A percentile compares a stretch with the other conserved stretches of the same genome.
Conservation (phyloP, 2,888 invertebrate genomes). For the Agrilus mali region DNA sequence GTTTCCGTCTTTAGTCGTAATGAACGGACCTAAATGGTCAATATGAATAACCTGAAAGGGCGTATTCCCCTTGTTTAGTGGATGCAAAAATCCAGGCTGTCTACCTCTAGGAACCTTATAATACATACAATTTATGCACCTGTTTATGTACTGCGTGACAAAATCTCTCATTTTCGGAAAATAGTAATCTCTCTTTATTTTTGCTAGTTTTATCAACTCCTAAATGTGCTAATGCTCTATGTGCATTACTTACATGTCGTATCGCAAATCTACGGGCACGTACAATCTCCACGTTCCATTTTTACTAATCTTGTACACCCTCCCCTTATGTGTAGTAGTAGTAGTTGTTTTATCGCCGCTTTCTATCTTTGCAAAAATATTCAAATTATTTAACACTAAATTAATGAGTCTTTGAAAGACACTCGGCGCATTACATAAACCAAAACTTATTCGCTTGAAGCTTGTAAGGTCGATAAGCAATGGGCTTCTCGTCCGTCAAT, state of each 20-base stretch:
- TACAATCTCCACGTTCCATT: too few relatives aligned
- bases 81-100: conserved; percentile 16
- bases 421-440: conserved; percentile 19
- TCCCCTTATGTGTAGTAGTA: too few relatives aligned
- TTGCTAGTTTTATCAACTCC: conserved; percentile 12
- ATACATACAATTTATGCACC: conserved; percentile 13
- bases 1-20: conserved; percentile 20
- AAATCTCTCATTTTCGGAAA: conserved; percentile 13
- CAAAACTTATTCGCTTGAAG: conserved; percentile 20
- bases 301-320: too few relatives aligned
- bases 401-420: conserved; percentile 16
- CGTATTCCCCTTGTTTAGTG: conserved; percentile 24
- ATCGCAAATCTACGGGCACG: conserved; percentile 5
- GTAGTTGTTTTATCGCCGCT: too few relatives aligned
- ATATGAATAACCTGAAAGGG: conserved; percentile 30
- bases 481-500: too few relatives aligned
- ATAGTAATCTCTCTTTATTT: conserved; percentile 11
- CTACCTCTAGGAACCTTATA: conserved; percentile 9
- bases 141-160: conserved; percentile 8
- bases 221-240: conserved; percentile 8
- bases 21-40: conserved; percentile 30
- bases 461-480: conserved; percentile 13
- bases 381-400: conserved; percentile 9
- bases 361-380: too few relatives aligned
- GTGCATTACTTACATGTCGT: conserved; percentile 7